These are phyloP conservation scores for Galago senegalensis DNA, from an alignment of 2,797 vertebrate genomes.

Conservation along the genomic window DNA sequence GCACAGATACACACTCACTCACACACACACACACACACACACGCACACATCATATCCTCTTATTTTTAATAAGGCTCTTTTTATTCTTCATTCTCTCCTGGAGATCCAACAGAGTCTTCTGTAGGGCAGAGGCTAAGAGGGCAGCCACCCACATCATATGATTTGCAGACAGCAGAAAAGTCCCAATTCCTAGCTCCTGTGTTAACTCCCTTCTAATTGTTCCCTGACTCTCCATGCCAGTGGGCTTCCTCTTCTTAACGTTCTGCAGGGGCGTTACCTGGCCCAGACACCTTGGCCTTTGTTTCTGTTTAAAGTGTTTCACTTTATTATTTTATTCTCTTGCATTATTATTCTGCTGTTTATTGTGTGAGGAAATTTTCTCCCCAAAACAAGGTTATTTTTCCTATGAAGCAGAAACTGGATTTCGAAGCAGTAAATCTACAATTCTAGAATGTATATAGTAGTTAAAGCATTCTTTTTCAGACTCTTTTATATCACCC, in stretches of 20 bases:
- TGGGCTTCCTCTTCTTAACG: background rate
- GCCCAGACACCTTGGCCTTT: background rate
- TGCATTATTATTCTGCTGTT: conserved; percentile 22
- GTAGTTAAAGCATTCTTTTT: background rate
- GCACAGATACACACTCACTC: background rate
- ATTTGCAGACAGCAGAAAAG: background rate
- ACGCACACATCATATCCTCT: background rate
- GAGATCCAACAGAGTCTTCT: conserved; percentile 23
- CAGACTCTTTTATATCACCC: background rate
- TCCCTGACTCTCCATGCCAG: background rate
- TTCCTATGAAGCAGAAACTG: background rate
- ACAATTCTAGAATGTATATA: background rate
- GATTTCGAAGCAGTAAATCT: background rate
- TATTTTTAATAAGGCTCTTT: conserved; percentile 24
- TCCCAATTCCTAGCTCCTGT: background rate
- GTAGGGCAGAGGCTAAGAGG: conserved; percentile 43
- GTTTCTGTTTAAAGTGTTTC: background rate
- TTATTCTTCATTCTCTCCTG: background rate
- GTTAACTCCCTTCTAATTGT: background rate
- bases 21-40: background rate
- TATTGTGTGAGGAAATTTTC: background rate
- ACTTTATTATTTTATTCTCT: background rate
- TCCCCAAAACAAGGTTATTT: background rate
- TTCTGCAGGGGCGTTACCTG: background rate
- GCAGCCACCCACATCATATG: background rate